Evolutionary conservation across 2,797 vertebrate genomes (phyloP).

Genomic region (Rhinophrynus dorsalis): DNA sequence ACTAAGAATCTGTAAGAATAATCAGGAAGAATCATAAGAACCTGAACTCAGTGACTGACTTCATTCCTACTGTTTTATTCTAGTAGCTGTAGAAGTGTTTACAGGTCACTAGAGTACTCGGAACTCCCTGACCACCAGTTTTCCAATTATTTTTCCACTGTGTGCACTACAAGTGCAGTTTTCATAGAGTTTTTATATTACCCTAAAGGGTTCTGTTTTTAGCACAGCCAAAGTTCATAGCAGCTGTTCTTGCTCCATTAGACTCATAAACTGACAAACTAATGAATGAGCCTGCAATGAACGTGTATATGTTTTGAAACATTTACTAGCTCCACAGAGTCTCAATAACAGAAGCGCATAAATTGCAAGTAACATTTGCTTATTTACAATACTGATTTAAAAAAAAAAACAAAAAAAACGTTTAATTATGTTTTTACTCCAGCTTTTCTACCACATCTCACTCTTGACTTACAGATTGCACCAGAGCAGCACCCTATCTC

Average conservation of each 20-base stretch:
- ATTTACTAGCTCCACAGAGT: neutral
- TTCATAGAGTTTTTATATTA: constrained; percentile 43
- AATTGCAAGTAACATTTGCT: too few species aligned
- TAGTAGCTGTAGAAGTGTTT: constrained; percentile 55
- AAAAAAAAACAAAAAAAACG: too few species aligned
- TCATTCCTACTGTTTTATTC: constrained; percentile 43
- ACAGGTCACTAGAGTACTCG: constrained; percentile 48
- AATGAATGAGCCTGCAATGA: constrained; percentile 51
- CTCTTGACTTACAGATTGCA: too few species aligned
- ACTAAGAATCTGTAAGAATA: too few species aligned
- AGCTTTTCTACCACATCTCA: too few species aligned
- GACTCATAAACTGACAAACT: constrained; percentile 52
- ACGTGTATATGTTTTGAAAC: neutral
- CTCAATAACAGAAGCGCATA: too few species aligned
- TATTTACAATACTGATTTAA: too few species aligned
- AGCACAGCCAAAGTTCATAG: constrained; percentile 50
- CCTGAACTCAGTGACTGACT: constrained; percentile 51
- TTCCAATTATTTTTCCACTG: constrained; percentile 57
- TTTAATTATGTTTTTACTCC: too few species aligned
- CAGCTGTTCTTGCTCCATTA: constrained; percentile 56
- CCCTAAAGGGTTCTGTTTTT: constrained; percentile 51
- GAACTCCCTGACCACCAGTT: constrained; percentile 54
- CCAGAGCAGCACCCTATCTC: too few species aligned
- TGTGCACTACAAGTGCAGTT: constrained; percentile 43
- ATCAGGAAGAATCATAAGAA: too few species aligned